Percentiles rank a stretch among this genome's conserved stretches.
Conservation (phyloP, 2,797 vertebrate genomes). For the Leuciscus waleckii region DNA sequence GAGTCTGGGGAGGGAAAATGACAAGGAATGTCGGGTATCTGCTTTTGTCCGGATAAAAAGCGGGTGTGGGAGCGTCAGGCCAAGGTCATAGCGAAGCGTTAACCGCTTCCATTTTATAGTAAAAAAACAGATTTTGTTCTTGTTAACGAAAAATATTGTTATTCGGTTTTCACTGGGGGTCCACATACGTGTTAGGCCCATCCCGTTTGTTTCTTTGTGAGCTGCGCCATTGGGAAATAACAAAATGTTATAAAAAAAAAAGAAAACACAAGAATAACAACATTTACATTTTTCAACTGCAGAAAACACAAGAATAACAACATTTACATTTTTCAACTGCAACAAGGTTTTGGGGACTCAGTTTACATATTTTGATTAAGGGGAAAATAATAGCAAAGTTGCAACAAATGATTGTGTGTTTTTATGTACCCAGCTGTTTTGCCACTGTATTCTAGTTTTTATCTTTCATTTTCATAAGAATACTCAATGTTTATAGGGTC, state of each 20-base stretch:
- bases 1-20: constrained; percentile 51
- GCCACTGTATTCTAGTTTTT: background rate
- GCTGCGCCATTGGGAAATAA: constrained; percentile 28
- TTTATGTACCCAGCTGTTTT: background rate
- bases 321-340: background rate
- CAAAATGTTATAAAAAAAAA: background rate
- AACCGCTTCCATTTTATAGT: background rate
- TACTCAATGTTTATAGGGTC: background rate
- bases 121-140: background rate
- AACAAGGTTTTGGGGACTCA: background rate
- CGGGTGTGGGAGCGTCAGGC: constrained; percentile 61
- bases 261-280: too few species aligned
- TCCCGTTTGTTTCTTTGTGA: constrained; percentile 29
- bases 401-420: background rate
- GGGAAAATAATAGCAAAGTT: background rate
- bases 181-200: constrained; percentile 10
- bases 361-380: background rate
- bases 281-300: background rate
- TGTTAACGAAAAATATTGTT: too few species aligned
- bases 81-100: constrained; percentile 65
- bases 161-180: background rate
- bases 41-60: constrained; percentile 69
- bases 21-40: constrained; percentile 65
- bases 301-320: too few species aligned
- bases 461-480: background rate